Base-by-base conservation (phyloP, 2,113 vertebrate genomes). In the Girardinichthys multiradiatus region DNA sequence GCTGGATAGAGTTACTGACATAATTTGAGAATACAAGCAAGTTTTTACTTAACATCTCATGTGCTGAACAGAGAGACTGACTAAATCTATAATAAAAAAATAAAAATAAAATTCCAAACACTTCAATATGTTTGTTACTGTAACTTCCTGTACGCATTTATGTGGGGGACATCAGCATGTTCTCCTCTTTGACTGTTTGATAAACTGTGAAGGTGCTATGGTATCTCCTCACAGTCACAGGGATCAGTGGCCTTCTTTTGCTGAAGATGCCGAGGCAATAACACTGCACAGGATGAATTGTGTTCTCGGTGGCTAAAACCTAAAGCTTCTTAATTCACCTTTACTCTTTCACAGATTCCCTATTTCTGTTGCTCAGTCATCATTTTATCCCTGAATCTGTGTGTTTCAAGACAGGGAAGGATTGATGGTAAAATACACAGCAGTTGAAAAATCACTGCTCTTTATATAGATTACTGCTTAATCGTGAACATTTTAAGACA, bases 181-280 rank as follows among this genome's bases (percentile, higher is more conserved):
- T 75, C 86, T 64, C 69, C 87, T 65, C 83, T 86, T 75, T 63
- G 72, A 71, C 66, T 76, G 82, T 90, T 89, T 92, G 93, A 94
- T 92, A 93, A 94, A 93, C 91, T 84, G 88, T 88, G 86, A 15
- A 80, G 93, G 93, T 92, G 81, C 91, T 86, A 90, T 89, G 90
- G 87, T 64, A 81, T 94, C 80, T 79, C 84, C 88, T 91, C 83
- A 76, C 75, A 79, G 86, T 80, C 86, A 35, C 66, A 79, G 73
- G 85, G 87, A 91, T 91, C 91, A 90, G 76, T 79, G 77, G 88
- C 77, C 82, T 85, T 87, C 77, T 84, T 89, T 82, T 54, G 76
- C 71, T 57, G 78, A 71, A 79, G 77, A 91, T 75, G 72, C 72
- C 45, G 76, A 82, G 78, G 69, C 82, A 72, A 65, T 80, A 84